phyloP scores from a whole-genome alignment of 2,113 vertebrate genomes.

The Vimba vimba region DNA sequence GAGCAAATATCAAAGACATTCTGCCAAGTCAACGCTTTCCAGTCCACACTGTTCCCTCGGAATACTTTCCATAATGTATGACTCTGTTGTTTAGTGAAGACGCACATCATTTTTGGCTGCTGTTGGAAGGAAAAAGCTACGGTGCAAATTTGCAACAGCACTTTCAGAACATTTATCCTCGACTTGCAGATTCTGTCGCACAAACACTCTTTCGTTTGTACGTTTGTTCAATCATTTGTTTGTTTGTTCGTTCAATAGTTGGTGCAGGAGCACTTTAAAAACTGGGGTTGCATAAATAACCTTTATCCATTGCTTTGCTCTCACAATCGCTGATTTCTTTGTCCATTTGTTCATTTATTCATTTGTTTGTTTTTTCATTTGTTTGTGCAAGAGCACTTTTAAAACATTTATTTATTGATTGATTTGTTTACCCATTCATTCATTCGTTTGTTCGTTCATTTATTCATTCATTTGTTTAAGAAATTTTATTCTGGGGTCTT shows the following conservation, averaged over 20 bases:
- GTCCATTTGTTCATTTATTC: neutral
- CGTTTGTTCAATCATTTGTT: neutral
- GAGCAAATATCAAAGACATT: conserved; percentile 51
- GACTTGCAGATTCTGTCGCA: neutral
- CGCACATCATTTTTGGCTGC: conserved; percentile 15
- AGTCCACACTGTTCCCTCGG: neutral
- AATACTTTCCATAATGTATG: conserved; percentile 30
- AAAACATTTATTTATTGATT: neutral
- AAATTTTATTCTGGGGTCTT: neutral
- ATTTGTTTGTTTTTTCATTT: neutral
- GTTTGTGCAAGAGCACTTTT: neutral
- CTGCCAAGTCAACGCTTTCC: conserved; percentile 42
- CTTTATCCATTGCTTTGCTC: neutral
- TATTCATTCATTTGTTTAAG: neutral
- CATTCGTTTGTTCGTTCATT: neutral
- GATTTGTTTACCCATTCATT: neutral
- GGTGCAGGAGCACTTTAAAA: neutral
- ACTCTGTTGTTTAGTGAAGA: conserved; percentile 25
- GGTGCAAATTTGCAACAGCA: conserved; percentile 19
- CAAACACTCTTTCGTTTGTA: neutral
- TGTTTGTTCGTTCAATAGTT: neutral
- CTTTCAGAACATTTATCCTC: conserved; percentile 19
- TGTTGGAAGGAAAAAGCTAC: neutral
- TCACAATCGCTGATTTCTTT: neutral
- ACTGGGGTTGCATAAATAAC: neutral